Percentiles rank a stretch among this genome's conserved stretches.
phyloP scores from a whole-genome alignment of 2,888 invertebrate genomes.

The Phalangium opilio region DNA sequence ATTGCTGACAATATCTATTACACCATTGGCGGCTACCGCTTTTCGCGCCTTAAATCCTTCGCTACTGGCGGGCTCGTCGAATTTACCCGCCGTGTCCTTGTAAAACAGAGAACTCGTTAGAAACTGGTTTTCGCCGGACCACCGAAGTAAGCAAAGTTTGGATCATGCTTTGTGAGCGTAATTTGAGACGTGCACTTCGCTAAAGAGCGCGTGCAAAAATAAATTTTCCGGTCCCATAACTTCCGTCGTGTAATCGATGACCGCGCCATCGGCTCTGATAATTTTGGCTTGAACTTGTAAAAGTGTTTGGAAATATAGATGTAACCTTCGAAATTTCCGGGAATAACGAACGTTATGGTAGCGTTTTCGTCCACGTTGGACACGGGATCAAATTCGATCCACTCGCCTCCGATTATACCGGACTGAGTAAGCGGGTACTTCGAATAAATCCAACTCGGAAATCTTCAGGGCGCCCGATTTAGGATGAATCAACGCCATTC shows the following conservation, averaged over 20 bases:
- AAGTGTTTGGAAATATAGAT: slow-evolving; percentile 4
- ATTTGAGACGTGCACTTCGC: too few relatives aligned
- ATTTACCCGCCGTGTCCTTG: too few relatives aligned
- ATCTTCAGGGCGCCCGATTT: background rate
- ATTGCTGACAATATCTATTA: too few relatives aligned
- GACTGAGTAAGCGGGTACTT: slow-evolving; percentile 7
- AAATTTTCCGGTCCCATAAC: slow-evolving; percentile 5
- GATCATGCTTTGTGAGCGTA: too few relatives aligned
- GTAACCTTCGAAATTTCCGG: slow-evolving; percentile 8
- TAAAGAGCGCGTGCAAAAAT: slow-evolving; percentile 7
- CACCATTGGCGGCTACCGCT: too few relatives aligned
- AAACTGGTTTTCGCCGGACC: too few relatives aligned
- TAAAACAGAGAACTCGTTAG: too few relatives aligned
- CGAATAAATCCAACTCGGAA: slow-evolving; percentile 10
- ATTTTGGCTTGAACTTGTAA: slow-evolving; percentile 9
- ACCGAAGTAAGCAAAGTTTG: background rate
- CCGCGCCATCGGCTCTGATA: slow-evolving; percentile 1
- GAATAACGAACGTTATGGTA: slow-evolving; percentile 9
- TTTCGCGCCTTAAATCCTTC: too few relatives aligned
- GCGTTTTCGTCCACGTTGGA: slow-evolving; percentile 8
- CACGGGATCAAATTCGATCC: slow-evolving; percentile 9
- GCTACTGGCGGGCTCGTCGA: too few relatives aligned
- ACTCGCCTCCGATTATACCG: slow-evolving; percentile 5
- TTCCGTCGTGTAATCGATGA: background rate
- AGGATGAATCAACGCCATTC: too few relatives aligned